phyloP scores from a whole-genome alignment of 2,797 vertebrate genomes.

The Tenualosa thibaudeaui region DNA sequence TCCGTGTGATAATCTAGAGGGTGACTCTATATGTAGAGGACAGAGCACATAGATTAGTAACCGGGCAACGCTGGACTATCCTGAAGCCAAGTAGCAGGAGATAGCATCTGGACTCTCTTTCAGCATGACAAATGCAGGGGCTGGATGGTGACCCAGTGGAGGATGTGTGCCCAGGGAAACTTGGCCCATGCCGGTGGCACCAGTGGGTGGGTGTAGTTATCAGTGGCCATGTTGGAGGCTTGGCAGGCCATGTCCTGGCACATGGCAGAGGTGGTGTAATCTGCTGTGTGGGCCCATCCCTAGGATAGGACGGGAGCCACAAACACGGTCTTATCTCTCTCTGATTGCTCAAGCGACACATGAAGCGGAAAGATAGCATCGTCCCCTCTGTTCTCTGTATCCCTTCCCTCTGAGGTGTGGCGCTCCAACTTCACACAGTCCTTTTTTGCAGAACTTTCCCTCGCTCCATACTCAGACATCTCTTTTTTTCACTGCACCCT shows the following conservation, averaged over 20 bases:
- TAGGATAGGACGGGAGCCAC: slow-evolving; percentile 33
- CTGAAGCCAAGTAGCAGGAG: neutral
- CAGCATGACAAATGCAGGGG: neutral
- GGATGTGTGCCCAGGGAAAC: neutral
- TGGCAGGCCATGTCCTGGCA: slow-evolving; percentile 40
- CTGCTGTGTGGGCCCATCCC: slow-evolving; percentile 22
- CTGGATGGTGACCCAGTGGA: slow-evolving; percentile 5
- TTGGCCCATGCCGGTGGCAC: slow-evolving; percentile 35
- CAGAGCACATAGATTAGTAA: neutral
- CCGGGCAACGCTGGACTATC: neutral
- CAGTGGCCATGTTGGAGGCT: slow-evolving; percentile 42
- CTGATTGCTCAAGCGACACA: slow-evolving; percentile 47
- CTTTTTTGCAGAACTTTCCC: neutral
- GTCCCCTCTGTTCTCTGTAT: slow-evolving; percentile 41
- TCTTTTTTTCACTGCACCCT: neutral
- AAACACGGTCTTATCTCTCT: slow-evolving; percentile 41
- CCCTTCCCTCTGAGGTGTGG: slow-evolving; percentile 40
- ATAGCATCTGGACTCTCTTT: neutral
- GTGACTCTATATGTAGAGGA: neutral
- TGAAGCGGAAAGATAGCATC: slow-evolving; percentile 53
- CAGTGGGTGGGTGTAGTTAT: slow-evolving; percentile 43
- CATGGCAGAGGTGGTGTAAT: slow-evolving; percentile 36
- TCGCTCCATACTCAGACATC: neutral
- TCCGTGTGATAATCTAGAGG: no score
- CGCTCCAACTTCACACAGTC: neutral